Base-by-base conservation (phyloP, 2,797 vertebrate genomes). In the Serranus cabrilla region DNA sequence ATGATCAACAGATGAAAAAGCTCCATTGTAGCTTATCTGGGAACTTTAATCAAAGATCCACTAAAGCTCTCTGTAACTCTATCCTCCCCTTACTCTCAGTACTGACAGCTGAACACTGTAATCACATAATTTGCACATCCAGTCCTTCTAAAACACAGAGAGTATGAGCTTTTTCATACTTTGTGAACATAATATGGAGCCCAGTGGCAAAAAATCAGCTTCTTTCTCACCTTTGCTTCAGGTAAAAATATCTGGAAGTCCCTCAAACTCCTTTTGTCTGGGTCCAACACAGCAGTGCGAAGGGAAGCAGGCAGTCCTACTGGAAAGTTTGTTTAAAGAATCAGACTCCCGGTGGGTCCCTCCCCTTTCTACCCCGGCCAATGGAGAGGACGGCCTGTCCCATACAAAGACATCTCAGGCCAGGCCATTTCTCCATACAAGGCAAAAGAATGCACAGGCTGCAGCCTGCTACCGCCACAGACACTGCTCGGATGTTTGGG, bases 401-500 rank as follows among this genome's bases (percentile, higher is more conserved):
- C 42, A 49, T 77, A 91, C 89, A 92, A 86, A 93, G 91, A 93
- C 93, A 76, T 89, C 94, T 91, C 89, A 88, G 91, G 85, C 89
- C 91, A 89, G 91, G 91, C 88, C 85, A 88, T 93, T 95, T 96
- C 91, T 92, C 96, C 96, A 96, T 96, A 96, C 94, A 96, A 95
- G 96, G 96, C 85, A 90, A 95, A 96, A 94, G 95, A 96, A 96
- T 96, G 96, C 92, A 82, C 81, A 68, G 56, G 81, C 87, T 83
- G 71, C 72, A 60, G 88, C 71, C 49, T 87, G 91, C 84, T 52
- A 76, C 87, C 80, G 83, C 89, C 83, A 76, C 81, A 81, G 87
- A 84, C 80, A 43, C 72, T 50, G 88, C 51, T 80, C 52, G 78
- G 93, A 94, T 93, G 92, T 94, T 93, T 89, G 93, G 90, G 91